Evolutionary conservation across 2,888 invertebrate species (phyloP).

Genomic region (Eubasilissa splendida): DNA sequence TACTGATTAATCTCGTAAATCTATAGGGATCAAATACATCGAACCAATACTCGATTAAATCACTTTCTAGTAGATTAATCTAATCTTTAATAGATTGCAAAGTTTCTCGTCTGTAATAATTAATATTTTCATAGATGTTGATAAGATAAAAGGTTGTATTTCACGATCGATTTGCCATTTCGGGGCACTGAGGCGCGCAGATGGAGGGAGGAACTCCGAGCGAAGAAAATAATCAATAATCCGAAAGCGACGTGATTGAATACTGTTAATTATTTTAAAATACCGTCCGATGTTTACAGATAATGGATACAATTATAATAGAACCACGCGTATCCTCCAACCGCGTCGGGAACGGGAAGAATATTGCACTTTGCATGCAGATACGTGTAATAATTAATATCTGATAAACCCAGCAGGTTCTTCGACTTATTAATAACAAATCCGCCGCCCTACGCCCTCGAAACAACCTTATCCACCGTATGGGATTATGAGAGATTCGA

Average conservation of each 20-base stretch:
- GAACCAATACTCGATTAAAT: too few relatives aligned
- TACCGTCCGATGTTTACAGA: constrained; percentile 23
- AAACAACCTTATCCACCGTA: not conserved
- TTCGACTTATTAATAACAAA: constrained; percentile 15
- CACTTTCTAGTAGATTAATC: too few relatives aligned
- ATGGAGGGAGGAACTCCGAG: constrained; percentile 7
- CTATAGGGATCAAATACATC: too few relatives aligned
- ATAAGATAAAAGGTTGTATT: too few relatives aligned
- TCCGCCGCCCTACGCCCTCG: constrained; percentile 17
- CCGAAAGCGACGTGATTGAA: constrained; percentile 20
- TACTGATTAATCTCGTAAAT: too few relatives aligned
- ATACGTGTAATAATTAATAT: constrained; percentile 28
- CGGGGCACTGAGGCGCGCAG: not conserved
- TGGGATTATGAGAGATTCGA: constrained; percentile 25
- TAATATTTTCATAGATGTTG: too few relatives aligned
- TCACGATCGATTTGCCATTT: too few relatives aligned
- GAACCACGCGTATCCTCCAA: constrained; percentile 14
- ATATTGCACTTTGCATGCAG: constrained; percentile 16
- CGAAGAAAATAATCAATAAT: constrained; percentile 19
- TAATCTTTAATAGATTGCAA: too few relatives aligned
- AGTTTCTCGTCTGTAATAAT: too few relatives aligned
- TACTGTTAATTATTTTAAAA: constrained; percentile 32
- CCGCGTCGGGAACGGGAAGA: not conserved
- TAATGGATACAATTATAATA: constrained; percentile 31
- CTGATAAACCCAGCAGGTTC: constrained; percentile 10